Evolutionary conservation across 2,888 invertebrate genomes (phyloP), one percentile per base, ranked within the genome.

Genomic region (Myopa testacea): DNA sequence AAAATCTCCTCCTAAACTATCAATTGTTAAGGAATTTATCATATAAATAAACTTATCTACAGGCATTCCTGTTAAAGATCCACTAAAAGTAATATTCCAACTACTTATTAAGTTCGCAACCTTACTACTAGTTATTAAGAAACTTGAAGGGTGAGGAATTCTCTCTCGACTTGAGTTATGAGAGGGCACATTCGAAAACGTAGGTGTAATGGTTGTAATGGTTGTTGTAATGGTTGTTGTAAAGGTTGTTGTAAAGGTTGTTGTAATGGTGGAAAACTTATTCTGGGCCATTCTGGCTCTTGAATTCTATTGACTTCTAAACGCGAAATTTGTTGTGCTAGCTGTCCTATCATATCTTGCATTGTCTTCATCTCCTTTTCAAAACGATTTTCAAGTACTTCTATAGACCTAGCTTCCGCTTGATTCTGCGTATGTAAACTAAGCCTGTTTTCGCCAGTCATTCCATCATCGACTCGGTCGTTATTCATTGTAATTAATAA

Each of bases 1-100:
- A 26, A 26, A 26, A 26, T 26, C 60, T 67, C 78, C 69, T 26
- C 68, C 80, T 71, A 80, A 34, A 16, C 76, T 67, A 67, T 72
- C 69, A 14, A 55, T 78, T 2, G 76, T 78, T 4, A 80, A 55
- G 3, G 75, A 69, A 3, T 68, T 76, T 26, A 80, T 70, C 12
- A 78, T 74, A 38, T 78, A 79, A 8, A 79, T 74, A 69, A 80
- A 80, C 37, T 80, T 73, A 60, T 79, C 80, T 10, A 78, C 26
- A 26, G 26, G 26, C 26, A 26, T 26, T 26, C 26, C 26, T 26
- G 26, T 26, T 26, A 26, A 26, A 26, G 26, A 26, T 26, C 26
- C 26, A 26, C 26, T 26, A 26, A 26, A 26, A 26, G 26, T 26
- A 26, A 26, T 26, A 26, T 26, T 26, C 26, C 26, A 26, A 26